Conservation (phyloP, 2,888 invertebrate genomes). For the Heliconius ethilla region DNA sequence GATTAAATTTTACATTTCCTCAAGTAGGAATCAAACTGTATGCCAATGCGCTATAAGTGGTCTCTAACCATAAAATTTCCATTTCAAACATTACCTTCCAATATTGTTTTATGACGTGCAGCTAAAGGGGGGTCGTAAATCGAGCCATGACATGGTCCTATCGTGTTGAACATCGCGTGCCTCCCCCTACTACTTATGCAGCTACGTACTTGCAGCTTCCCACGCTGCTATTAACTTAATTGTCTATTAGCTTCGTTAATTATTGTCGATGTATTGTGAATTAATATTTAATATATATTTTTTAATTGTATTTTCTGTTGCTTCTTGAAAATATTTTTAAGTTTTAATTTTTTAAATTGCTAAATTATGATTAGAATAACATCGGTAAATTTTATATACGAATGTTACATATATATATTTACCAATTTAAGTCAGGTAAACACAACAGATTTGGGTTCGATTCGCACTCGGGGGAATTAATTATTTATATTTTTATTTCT, state of each 20-base stretch:
- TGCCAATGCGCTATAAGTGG: too few species aligned
- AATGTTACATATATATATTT: background rate
- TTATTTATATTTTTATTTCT: too few species aligned
- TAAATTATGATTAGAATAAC: too few species aligned
- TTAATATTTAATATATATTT: background rate
- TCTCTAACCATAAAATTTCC: too few species aligned
- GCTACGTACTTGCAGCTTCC: constrained; percentile 30
- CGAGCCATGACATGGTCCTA: constrained; percentile 60
- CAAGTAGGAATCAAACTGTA: too few species aligned
- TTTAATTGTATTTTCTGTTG: too few species aligned
- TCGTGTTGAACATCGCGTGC: constrained; percentile 64
- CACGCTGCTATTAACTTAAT: constrained; percentile 27
- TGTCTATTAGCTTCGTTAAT: constrained; percentile 25
- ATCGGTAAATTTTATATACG: too few species aligned
- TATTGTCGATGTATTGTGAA: constrained; percentile 1
- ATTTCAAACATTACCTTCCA: background rate
- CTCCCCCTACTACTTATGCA: constrained; percentile 48
- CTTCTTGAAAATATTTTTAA: too few species aligned
- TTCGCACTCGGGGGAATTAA: background rate
- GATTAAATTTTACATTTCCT: too few species aligned
- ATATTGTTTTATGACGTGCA: constrained; percentile 61
- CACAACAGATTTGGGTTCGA: background rate
- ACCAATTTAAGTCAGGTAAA: too few species aligned
- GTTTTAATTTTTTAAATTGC: too few species aligned
- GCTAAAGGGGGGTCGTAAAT: constrained; percentile 68